Conservation (phyloP, 2,113 vertebrate genomes). For the Tragelaphus buxtoni region DNA sequence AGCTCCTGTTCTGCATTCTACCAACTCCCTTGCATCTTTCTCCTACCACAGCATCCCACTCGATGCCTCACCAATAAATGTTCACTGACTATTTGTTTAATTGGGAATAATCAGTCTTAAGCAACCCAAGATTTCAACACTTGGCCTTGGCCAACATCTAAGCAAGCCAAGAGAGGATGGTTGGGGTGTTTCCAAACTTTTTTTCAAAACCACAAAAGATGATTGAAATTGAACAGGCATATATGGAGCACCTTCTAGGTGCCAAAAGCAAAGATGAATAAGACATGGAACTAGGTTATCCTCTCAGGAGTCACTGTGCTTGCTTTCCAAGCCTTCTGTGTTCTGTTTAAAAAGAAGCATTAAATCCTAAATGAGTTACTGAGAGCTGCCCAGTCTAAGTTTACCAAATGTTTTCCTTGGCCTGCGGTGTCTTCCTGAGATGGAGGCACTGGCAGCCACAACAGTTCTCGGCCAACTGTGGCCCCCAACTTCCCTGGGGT, state of each 20-base stretch:
- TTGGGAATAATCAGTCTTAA: constrained; percentile 68
- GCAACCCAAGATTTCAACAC: constrained; percentile 67
- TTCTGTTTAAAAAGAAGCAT: constrained; percentile 59
- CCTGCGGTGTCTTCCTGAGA: constrained; percentile 49
- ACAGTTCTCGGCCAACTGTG: constrained; percentile 25
- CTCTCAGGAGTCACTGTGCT: constrained; percentile 52
- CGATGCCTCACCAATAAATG: constrained; percentile 20
- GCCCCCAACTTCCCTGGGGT: constrained; percentile 9
- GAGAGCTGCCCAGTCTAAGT: constrained; percentile 36
- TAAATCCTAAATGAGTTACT: constrained; percentile 63
- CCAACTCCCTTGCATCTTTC: background rate
- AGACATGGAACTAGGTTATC: constrained; percentile 54
- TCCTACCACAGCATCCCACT: background rate
- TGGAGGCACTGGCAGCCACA: constrained; percentile 28
- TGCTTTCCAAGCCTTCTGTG: constrained; percentile 62
- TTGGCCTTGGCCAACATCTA: constrained; percentile 55
- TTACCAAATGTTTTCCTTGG: constrained; percentile 68
- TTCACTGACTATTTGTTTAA: constrained; percentile 60
- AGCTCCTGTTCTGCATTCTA: background rate
- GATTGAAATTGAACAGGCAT: constrained; percentile 65
- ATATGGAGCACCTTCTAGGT: constrained; percentile 64
- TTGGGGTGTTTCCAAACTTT: constrained; percentile 46
- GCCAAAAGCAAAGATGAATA: constrained; percentile 69
- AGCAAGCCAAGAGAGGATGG: constrained; percentile 51
- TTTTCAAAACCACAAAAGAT: constrained; percentile 58